Conservation (phyloP, 2,113 vertebrate species). For the Macquaria australasica region DNA sequence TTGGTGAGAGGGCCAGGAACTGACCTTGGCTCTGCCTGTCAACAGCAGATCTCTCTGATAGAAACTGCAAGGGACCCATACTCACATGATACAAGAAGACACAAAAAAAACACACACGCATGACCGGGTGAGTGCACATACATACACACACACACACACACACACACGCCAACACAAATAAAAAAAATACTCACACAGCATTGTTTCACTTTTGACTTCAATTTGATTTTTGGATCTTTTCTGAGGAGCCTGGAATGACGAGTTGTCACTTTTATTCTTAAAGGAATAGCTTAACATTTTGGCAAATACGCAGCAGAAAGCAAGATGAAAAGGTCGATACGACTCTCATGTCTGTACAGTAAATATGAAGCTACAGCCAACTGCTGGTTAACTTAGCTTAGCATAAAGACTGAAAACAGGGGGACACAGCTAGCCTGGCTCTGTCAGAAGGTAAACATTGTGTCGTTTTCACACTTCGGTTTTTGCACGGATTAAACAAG, state of each 20-base stretch:
- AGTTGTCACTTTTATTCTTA: not conserved
- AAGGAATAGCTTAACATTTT: not conserved
- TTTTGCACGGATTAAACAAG: not conserved
- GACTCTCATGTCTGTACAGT: not conserved
- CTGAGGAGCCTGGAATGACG: not conserved
- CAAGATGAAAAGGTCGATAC: not conserved
- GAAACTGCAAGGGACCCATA: slow-evolving; percentile 46
- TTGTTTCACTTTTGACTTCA: not conserved
- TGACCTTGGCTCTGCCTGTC: slow-evolving; percentile 76
- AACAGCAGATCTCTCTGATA: slow-evolving; percentile 79
- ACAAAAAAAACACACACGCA: slow-evolving; percentile 20
- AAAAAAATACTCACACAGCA: not conserved
- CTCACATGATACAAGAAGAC: slow-evolving; percentile 49
- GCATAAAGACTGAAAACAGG: not conserved
- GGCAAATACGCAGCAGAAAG: not conserved
- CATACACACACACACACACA: not conserved
- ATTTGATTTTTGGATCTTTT: not conserved
- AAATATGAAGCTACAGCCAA: not conserved
- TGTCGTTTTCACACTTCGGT: not conserved
- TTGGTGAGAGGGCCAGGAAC: slow-evolving; percentile 82
- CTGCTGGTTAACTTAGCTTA: not conserved
- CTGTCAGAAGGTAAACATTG: not conserved
- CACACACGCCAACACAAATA: not conserved
- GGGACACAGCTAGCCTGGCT: not conserved
- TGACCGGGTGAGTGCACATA: not conserved